Percentiles rank a stretch among this genome's conserved stretches.
phyloP scores from a whole-genome alignment of 2,888 invertebrate species.

The Pyrochroa serraticornis region DNA sequence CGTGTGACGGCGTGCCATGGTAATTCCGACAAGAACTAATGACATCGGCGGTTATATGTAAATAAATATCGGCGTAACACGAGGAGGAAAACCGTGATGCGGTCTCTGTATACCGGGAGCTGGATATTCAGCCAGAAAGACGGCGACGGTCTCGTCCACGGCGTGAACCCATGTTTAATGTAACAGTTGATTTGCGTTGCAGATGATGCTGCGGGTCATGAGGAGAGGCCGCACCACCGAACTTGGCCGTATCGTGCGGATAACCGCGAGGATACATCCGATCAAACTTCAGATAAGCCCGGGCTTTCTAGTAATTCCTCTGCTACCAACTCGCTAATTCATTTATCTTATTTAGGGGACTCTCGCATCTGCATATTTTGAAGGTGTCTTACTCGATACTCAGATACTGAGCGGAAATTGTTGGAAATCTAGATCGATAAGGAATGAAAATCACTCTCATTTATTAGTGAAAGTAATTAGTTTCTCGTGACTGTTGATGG shows the following conservation, averaged over 20 bases:
- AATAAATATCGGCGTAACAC: constrained; percentile 52
- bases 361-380: not conserved
- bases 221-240: constrained; percentile 32
- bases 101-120: constrained; percentile 9
- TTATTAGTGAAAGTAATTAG: not conserved
- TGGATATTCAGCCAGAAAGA: no score
- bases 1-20: constrained; percentile 37
- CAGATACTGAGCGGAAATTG: not conserved
- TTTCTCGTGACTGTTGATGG: not conserved
- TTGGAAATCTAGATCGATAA: no score
- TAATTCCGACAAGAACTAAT: constrained; percentile 52
- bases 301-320: constrained; percentile 29
- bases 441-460: no score
- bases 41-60: constrained; percentile 47
- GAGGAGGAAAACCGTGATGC: constrained; percentile 31
- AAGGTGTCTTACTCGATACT: not conserved
- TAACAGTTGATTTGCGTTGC: constrained; percentile 52
- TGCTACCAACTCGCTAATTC: constrained; percentile 27
- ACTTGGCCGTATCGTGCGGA: constrained; percentile 38
- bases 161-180: constrained; percentile 53
- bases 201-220: constrained; percentile 34
- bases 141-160: constrained; percentile 41
- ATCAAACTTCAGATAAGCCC: constrained; percentile 36
- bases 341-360: constrained; percentile 15
- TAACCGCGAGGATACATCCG: constrained; percentile 36